phyloP scores from a whole-genome alignment of 1,140 invertebrate species.

The Pogonomyrmex californicus region DNA sequence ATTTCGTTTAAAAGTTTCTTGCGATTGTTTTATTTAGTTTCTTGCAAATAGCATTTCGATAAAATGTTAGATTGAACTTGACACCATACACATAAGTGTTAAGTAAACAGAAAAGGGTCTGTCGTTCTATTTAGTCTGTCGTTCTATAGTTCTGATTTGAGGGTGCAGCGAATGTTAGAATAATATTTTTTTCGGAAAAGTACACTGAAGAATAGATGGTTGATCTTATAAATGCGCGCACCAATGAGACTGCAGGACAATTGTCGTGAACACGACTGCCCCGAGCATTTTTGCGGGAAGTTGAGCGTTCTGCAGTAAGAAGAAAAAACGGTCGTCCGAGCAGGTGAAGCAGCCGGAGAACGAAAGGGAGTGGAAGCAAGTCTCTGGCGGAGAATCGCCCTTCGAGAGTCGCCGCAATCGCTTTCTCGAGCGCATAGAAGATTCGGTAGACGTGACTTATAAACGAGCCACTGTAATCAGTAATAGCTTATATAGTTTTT shows the following conservation, averaged over 20 bases:
- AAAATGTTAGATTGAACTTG: not conserved
- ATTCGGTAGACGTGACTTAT: constrained; percentile 35
- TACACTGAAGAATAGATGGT: constrained; percentile 9
- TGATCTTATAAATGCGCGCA: constrained; percentile 14
- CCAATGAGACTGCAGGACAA: constrained; percentile 19
- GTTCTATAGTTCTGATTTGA: not conserved
- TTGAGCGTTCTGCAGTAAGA: constrained; percentile 59
- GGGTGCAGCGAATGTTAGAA: not conserved
- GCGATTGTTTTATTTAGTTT: constrained; percentile 9
- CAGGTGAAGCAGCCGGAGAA: constrained; percentile 66
- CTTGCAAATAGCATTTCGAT: not conserved
- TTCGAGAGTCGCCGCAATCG: constrained; percentile 56
- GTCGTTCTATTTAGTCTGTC: not conserved
- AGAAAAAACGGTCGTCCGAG: constrained; percentile 69
- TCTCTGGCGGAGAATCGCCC: constrained; percentile 69
- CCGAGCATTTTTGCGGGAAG: constrained; percentile 67
- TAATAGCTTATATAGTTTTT: constrained; percentile 20
- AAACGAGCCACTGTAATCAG: not conserved
- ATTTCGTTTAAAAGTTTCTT: not conserved
- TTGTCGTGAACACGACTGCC: constrained; percentile 39
- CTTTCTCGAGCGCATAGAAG: constrained; percentile 5
- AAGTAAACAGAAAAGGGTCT: not conserved
- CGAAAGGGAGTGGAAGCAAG: constrained; percentile 70
- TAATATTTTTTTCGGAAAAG: not conserved
- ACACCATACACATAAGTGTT: not conserved